phyloP scores from a whole-genome alignment of 2,113 vertebrate species.

The Apteryx owenii region DNA sequence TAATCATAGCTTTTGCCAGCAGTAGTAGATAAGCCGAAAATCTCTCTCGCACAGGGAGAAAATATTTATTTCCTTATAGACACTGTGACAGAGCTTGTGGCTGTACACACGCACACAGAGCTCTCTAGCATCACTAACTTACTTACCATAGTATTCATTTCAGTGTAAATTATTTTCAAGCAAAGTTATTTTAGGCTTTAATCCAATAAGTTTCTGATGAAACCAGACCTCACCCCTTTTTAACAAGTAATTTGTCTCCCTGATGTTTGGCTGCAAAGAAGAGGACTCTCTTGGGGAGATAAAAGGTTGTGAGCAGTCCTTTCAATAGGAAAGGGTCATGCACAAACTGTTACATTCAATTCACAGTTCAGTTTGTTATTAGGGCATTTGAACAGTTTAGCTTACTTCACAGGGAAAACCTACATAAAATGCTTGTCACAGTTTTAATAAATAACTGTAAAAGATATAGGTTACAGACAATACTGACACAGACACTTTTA shows the following conservation, averaged over 20 bases:
- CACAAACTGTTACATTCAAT: background rate
- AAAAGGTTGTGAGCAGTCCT: background rate
- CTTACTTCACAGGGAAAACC: background rate
- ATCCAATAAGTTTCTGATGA: background rate
- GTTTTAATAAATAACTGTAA: background rate
- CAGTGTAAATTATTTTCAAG: background rate
- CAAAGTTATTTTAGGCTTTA: background rate
- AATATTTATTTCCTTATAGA: conserved; percentile 27
- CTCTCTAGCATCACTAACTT: background rate
- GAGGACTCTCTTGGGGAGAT: background rate
- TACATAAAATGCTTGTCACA: background rate
- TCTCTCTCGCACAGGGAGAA: conserved; percentile 26
- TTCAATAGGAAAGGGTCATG: fast-evolving
- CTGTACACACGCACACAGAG: background rate
- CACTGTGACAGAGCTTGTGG: background rate
- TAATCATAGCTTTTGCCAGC: background rate
- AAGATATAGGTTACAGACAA: background rate
- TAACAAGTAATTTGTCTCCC: background rate
- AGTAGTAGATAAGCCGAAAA: conserved; percentile 15
- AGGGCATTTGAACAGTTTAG: background rate
- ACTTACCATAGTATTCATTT: background rate
- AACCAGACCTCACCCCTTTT: fast-evolving
- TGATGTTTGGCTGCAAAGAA: fast-evolving
- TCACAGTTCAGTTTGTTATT: background rate
- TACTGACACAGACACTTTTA: background rate